Percentiles rank a stretch among this genome's conserved stretches.
These are phyloP conservation scores for Actinia equina DNA, from an alignment of 64 coral and sea anemone species.

Conservation along the genomic window DNA sequence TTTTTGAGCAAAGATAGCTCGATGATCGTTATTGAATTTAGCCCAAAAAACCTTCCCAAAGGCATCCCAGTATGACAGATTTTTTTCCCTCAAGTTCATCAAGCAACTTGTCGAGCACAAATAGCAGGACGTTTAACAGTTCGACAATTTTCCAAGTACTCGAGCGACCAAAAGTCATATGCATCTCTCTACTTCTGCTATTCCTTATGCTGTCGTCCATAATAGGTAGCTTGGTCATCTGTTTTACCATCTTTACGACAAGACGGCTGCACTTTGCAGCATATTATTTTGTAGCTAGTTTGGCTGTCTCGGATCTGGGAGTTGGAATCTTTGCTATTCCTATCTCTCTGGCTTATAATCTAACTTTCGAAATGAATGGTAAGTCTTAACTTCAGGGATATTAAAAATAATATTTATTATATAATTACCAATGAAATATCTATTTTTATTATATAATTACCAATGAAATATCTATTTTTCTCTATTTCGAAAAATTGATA, in stretches of 20 bases:
- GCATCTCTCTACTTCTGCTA: not conserved
- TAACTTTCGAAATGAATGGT: constrained; percentile 27
- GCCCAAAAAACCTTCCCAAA: too few relatives aligned
- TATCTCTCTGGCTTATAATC: not conserved
- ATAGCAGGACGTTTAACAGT: not conserved
- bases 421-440: too few relatives aligned
- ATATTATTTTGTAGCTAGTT: constrained; percentile 6
- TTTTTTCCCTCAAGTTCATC: not conserved
- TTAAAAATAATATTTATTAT: not conserved
- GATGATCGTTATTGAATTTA: too few relatives aligned
- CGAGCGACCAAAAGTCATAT: not conserved
- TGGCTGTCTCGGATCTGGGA: constrained; percentile 3
- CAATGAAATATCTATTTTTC: too few relatives aligned
- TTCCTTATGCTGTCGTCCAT: not conserved
- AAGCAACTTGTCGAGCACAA: not conserved
- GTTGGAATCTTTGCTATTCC: constrained; percentile 17
- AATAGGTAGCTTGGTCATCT: not conserved
- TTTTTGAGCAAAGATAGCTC: too few relatives aligned
- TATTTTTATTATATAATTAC: too few relatives aligned
- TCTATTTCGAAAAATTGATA: too few relatives aligned
- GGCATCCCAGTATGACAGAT: too few relatives aligned
- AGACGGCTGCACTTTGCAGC: not conserved
- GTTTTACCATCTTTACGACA: not conserved
- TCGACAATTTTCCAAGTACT: not conserved
- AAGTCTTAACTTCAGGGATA: not conserved